Conservation (phyloP, 2,888 invertebrate species). For the Zonitis immaculata region DNA sequence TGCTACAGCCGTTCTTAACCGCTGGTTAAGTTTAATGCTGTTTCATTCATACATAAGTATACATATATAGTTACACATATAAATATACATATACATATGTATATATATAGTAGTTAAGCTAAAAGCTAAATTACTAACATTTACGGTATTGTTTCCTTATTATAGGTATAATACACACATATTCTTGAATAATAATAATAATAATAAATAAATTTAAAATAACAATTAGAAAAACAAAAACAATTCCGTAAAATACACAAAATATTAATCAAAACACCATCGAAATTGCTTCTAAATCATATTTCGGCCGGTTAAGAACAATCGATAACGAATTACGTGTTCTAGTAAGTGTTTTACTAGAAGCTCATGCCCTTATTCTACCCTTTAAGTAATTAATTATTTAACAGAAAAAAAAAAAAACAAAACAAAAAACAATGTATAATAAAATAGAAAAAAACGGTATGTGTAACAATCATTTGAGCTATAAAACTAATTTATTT, state of each 20-base stretch:
- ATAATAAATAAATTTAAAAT: no score
- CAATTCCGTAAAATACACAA: conserved; percentile 6
- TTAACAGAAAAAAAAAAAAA: conserved; percentile 6
- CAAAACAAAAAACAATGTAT: no score
- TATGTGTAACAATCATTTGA: conserved; percentile 4
- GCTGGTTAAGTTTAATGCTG: conserved; percentile 39
- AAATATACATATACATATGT: conserved; percentile 17
- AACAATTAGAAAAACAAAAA: conserved; percentile 1
- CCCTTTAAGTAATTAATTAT: background rate
- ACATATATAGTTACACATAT: background rate
- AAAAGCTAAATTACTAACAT: background rate
- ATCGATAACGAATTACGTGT: conserved; percentile 20
- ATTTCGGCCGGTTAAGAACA: conserved; percentile 29
- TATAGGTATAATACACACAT: background rate
- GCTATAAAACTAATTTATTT: conserved; percentile 12
- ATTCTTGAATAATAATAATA: no score
- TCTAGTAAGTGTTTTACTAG: conserved; percentile 27
- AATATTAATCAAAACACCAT: conserved; percentile 32
- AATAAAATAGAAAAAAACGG: no score
- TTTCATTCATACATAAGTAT: conserved; percentile 22
- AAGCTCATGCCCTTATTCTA: conserved; percentile 28
- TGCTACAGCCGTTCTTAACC: conserved; percentile 46
- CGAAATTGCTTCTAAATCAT: conserved; percentile 33
- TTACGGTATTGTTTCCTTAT: conserved; percentile 3
- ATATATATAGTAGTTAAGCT: background rate